phyloP scores from a whole-genome alignment of 2,113 vertebrate species.

The Petroica traversi region DNA sequence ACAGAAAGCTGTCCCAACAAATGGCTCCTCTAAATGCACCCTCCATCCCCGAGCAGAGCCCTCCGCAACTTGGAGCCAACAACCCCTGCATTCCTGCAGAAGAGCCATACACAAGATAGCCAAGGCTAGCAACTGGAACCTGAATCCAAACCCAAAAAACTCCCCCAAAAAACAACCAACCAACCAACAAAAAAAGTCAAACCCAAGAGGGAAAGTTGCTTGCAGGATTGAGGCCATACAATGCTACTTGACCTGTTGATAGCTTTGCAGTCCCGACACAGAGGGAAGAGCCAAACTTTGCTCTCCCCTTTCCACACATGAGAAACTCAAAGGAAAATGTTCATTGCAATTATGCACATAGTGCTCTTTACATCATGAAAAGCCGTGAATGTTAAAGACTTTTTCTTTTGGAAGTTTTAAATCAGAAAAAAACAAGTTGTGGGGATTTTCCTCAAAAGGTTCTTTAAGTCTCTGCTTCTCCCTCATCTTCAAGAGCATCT shows the following conservation, averaged over 20 bases:
- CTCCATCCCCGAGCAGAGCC: not conserved
- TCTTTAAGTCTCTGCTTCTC: not conserved
- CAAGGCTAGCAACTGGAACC: not conserved
- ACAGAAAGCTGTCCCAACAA: fast-evolving
- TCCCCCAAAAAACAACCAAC: not conserved
- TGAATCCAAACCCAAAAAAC: not conserved
- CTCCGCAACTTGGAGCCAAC: not conserved
- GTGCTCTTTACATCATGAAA: not conserved
- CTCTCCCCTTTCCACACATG: not conserved
- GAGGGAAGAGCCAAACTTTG: not conserved
- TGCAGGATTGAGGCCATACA: not conserved
- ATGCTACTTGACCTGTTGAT: not conserved
- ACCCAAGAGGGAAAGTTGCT: not conserved
- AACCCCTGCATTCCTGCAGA: not conserved
- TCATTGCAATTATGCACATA: fast-evolving
- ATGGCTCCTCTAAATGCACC: not conserved
- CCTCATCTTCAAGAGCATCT: slow-evolving; percentile 61
- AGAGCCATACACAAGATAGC: not conserved
- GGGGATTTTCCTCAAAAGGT: not conserved
- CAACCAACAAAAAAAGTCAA: too few species aligned
- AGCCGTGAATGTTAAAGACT: not conserved
- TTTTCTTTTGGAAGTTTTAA: not conserved
- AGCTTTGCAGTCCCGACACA: not conserved
- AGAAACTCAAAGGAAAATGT: not conserved
- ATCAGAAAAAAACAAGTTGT: not conserved